phyloP scores from a whole-genome alignment of 2,113 vertebrate species.

The Ailuropoda melanoleuca region DNA sequence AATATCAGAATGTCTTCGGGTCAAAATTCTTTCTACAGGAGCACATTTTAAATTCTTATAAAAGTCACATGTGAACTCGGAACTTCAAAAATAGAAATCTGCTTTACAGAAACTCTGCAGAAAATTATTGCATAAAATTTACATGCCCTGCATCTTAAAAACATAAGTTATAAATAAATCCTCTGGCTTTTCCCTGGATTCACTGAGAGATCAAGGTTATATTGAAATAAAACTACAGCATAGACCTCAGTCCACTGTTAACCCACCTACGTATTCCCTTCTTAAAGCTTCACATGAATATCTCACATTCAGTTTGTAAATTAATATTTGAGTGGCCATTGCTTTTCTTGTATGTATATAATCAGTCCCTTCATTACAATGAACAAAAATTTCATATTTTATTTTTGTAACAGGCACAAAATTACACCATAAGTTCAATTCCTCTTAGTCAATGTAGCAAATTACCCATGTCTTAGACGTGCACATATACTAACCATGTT shows the following conservation, averaged over 20 bases:
- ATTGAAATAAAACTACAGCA: not conserved
- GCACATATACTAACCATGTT: not conserved
- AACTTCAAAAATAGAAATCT: not conserved
- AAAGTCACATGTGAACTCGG: not conserved
- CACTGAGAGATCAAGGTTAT: not conserved
- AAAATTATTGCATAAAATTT: not conserved
- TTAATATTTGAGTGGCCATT: not conserved
- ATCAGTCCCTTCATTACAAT: not conserved
- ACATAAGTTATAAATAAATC: not conserved
- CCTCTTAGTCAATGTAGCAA: not conserved
- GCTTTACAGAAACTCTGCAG: not conserved
- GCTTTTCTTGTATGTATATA: not conserved
- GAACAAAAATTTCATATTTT: slow-evolving; percentile 6
- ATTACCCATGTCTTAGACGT: not conserved
- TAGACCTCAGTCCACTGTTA: not conserved
- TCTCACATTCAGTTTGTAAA: not conserved
- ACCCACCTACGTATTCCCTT: not conserved
- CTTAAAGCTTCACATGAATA: not conserved
- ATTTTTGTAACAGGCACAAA: slow-evolving; percentile 1
- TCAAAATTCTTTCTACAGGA: not conserved
- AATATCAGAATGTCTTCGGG: not conserved
- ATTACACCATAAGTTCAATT: not conserved
- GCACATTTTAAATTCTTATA: not conserved
- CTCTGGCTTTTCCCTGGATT: not conserved
- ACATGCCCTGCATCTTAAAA: not conserved